phyloP scores from a whole-genome alignment of 2,888 invertebrate species.

The Escarpia spicata region DNA sequence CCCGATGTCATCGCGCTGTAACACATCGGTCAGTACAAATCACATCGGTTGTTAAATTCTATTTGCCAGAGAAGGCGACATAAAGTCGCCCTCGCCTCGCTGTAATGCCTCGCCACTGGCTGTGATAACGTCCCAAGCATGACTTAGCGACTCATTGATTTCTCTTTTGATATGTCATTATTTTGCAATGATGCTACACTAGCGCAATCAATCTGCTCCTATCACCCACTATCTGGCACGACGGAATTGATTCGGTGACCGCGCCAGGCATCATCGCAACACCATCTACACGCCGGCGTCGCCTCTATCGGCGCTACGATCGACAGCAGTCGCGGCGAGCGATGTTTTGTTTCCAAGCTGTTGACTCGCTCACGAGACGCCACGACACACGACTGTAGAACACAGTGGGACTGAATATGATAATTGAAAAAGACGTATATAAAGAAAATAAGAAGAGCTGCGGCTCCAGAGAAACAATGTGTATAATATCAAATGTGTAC shows the following conservation, averaged over 20 bases:
- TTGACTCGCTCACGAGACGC: not conserved
- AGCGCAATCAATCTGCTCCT: not conserved
- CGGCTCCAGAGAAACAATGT: not conserved
- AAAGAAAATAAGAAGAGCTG: not conserved
- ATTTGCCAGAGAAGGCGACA: not conserved
- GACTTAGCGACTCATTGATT: conserved; percentile 10
- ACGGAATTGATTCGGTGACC: not conserved
- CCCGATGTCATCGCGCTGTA: not conserved
- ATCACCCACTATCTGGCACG: not conserved
- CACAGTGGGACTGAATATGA: not conserved
- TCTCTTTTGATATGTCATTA: conserved; percentile 5
- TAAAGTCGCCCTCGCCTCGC: not conserved
- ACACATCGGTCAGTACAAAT: not conserved
- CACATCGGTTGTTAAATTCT: not conserved
- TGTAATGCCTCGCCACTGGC: not conserved
- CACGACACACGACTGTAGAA: not conserved
- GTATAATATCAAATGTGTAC: not conserved
- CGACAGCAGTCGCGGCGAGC: not conserved
- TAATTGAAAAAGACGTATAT: not conserved
- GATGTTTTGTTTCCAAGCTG: conserved; percentile 1
- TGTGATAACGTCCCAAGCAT: not conserved
- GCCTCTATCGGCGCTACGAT: not conserved
- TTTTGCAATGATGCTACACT: conserved; percentile 13
- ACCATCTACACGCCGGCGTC: not conserved
- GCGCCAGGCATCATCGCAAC: not conserved